Percentiles rank a stretch among this genome's conserved stretches.
phyloP scores from a whole-genome alignment of 1,140 invertebrate genomes.

The Psix sp. region DNA sequence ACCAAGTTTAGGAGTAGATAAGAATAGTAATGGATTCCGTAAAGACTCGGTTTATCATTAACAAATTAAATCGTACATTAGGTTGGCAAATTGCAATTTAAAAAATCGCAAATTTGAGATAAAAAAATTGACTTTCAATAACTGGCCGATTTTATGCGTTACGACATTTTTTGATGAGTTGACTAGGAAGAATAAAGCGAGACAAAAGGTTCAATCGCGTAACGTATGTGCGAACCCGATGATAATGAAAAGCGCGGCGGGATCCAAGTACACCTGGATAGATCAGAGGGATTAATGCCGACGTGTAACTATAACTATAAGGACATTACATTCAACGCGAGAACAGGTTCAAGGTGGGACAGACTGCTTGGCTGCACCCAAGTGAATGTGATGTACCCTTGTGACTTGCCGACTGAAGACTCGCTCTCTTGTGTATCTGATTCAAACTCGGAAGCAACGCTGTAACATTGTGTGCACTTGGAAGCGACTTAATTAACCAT shows the following conservation, averaged over 20 bases:
- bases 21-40: too few relatives aligned
- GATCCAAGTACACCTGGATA: slow-evolving; percentile 22
- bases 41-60: too few relatives aligned
- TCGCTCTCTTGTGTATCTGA: slow-evolving; percentile 55
- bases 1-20: too few relatives aligned
- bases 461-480: slow-evolving; percentile 66
- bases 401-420: slow-evolving; percentile 25
- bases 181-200: slow-evolving; percentile 21
- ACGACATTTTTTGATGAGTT: too few relatives aligned
- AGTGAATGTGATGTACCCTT: slow-evolving; percentile 47
- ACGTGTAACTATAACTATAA: slow-evolving; percentile 34
- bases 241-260: slow-evolving; percentile 33
- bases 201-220: slow-evolving; percentile 26
- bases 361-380: slow-evolving; percentile 59
- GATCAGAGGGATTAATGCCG: slow-evolving; percentile 39
- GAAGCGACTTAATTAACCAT: slow-evolving; percentile 67
- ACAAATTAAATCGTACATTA: too few relatives aligned
- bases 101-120: too few relatives aligned
- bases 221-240: slow-evolving; percentile 34
- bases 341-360: slow-evolving; percentile 58
- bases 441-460: slow-evolving; percentile 62
- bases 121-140: too few relatives aligned
- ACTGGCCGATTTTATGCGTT: too few relatives aligned
- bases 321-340: slow-evolving; percentile 43
- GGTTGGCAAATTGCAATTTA: too few relatives aligned